These are phyloP conservation scores for Hemichromis elongatus DNA, from an alignment of 2,113 vertebrate species.

Conservation along the genomic window DNA sequence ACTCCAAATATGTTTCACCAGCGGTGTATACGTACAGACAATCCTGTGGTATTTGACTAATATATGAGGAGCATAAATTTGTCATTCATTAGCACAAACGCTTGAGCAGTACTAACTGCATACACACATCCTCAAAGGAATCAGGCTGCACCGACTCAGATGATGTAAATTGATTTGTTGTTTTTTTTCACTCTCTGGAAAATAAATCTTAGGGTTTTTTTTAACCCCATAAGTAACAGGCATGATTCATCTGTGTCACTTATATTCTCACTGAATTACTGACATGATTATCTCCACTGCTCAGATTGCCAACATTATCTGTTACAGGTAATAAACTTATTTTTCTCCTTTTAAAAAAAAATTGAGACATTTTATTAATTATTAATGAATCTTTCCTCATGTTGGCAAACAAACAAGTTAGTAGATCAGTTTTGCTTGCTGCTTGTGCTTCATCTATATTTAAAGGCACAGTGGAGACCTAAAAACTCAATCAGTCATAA, in stretches of 20 bases:
- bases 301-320: conserved; percentile 3
- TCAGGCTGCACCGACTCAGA: background rate
- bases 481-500: background rate
- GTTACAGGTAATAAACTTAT: background rate
- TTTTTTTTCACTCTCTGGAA: background rate
- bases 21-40: background rate
- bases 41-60: conserved; percentile 1
- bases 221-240: background rate
- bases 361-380: background rate
- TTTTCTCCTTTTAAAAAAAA: background rate
- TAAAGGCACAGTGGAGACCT: background rate
- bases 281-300: background rate
- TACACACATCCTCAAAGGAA: conserved; percentile 2
- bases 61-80: conserved; percentile 1
- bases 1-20: background rate
- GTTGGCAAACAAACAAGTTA: background rate
- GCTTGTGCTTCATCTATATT: background rate
- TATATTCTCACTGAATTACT: background rate
- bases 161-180: conserved; percentile 12
- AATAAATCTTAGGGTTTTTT: conserved; percentile 10
- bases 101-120: background rate
- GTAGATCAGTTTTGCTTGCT: background rate
- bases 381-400: background rate
- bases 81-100: conserved; percentile 29
- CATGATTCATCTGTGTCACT: background rate